phyloP scores from a whole-genome alignment of 2,113 vertebrate genomes.

The Nanorana parkeri region DNA sequence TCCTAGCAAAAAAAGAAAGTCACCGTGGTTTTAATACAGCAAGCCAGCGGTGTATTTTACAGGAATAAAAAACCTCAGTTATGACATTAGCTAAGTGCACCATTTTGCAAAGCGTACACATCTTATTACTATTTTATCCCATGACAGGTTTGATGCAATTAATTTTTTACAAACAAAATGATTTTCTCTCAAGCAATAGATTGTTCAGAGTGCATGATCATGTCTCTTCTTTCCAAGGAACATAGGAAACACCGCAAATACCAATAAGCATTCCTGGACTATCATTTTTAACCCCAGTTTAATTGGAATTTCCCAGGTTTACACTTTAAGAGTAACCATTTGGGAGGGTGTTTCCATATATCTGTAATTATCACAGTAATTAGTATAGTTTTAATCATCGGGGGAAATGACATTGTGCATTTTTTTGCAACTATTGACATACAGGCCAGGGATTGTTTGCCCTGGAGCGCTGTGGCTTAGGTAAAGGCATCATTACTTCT shows the following conservation, averaged over 20 bases:
- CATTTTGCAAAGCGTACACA: slow-evolving; percentile 38
- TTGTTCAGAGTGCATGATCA: not conserved
- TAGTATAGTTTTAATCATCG: not conserved
- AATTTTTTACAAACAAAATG: slow-evolving; percentile 28
- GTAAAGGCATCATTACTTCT: not conserved
- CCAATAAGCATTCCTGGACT: not conserved
- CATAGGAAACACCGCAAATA: not conserved
- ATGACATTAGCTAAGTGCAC: slow-evolving; percentile 36
- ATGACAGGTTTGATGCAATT: slow-evolving; percentile 4
- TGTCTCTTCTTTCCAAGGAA: not conserved
- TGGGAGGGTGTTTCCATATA: not conserved
- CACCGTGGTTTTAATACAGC: slow-evolving; percentile 26
- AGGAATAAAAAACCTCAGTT: slow-evolving; percentile 5
- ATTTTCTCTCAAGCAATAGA: not conserved
- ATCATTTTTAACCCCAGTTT: not conserved
- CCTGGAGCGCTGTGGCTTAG: not conserved
- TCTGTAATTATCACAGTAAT: slow-evolving; percentile 5
- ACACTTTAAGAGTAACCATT: not conserved
- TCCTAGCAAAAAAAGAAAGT: slow-evolving; percentile 22
- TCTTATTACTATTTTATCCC: slow-evolving; percentile 22
- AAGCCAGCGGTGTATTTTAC: slow-evolving; percentile 13
- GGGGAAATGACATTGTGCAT: not conserved
- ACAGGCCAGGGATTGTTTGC: not conserved
- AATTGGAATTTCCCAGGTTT: not conserved
- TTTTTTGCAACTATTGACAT: not conserved